These are phyloP conservation scores for Mamestra brassicae DNA, from an alignment of 2,888 invertebrate species.

Conservation along the genomic window DNA sequence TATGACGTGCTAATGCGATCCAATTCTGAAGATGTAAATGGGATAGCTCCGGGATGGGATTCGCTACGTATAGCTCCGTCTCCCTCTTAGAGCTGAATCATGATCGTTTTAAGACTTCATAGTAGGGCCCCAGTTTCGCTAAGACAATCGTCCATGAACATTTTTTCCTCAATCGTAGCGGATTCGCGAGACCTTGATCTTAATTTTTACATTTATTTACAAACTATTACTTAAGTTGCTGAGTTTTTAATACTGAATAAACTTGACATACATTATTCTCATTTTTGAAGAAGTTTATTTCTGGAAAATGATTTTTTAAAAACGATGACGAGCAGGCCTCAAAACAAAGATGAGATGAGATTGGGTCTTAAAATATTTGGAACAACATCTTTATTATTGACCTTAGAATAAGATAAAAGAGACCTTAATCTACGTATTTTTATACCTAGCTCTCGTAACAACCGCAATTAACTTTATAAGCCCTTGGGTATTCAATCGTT, in stretches of 20 bases:
- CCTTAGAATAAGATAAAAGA: slow-evolving; percentile 24
- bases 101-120: too few relatives aligned
- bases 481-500: slow-evolving; percentile 25
- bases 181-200: slow-evolving; percentile 51
- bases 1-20: too few relatives aligned
- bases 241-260: slow-evolving; percentile 30
- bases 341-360: background rate
- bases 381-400: slow-evolving; percentile 11
- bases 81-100: too few relatives aligned
- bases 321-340: too few relatives aligned
- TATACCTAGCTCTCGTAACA: background rate
- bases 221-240: slow-evolving; percentile 31
- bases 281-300: background rate
- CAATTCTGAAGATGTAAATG: too few relatives aligned
- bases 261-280: slow-evolving; percentile 32
- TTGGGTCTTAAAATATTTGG: slow-evolving; percentile 7
- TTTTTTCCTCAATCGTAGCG: slow-evolving; percentile 47
- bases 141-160: slow-evolving; percentile 43
- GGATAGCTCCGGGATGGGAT: too few relatives aligned
- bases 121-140: background rate
- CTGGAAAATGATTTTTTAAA: too few relatives aligned
- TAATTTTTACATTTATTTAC: slow-evolving; percentile 45
- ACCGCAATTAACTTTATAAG: slow-evolving; percentile 30
- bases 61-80: too few relatives aligned
- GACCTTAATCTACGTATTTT: slow-evolving; percentile 18